These are phyloP conservation scores for Lagopus muta DNA, from an alignment of 2,113 vertebrate species.

Conservation along the genomic window DNA sequence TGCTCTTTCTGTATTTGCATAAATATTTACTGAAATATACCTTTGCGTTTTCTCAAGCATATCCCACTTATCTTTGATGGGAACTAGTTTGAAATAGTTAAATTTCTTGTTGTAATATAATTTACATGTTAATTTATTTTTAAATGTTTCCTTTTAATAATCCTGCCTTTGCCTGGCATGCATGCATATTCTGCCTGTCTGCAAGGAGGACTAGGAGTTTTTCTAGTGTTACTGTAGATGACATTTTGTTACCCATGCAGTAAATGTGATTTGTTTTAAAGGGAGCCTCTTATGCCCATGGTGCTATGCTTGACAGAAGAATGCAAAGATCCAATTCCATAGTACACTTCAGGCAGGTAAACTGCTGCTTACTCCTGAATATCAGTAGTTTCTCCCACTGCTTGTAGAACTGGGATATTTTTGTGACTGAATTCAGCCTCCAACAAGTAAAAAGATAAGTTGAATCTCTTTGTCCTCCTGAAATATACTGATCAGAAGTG, in stretches of 20 bases:
- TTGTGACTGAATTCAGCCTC: not conserved
- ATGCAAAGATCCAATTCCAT: not conserved
- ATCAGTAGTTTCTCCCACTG: not conserved
- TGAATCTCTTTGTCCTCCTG: not conserved
- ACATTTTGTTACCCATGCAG: not conserved
- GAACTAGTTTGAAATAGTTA: not conserved
- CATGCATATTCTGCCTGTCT: not conserved
- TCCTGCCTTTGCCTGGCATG: not conserved
- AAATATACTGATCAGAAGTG: not conserved
- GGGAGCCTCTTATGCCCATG: rapidly evolving
- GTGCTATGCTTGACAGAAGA: not conserved
- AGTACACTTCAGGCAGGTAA: not conserved
- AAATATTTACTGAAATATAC: constrained; percentile 3
- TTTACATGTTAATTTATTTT: not conserved
- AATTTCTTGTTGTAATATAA: not conserved
- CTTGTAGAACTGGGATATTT: not conserved
- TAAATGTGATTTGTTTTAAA: not conserved
- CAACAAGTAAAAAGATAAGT: not conserved
- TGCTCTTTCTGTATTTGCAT: constrained; percentile 12
- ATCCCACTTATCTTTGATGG: not conserved
- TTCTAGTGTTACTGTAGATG: not conserved
- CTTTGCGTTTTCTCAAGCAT: constrained; percentile 13
- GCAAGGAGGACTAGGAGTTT: not conserved
- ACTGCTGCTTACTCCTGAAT: not conserved
- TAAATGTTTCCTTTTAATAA: not conserved